Conservation (phyloP, 2,888 invertebrate species). For the Cosmia trapezina region DNA sequence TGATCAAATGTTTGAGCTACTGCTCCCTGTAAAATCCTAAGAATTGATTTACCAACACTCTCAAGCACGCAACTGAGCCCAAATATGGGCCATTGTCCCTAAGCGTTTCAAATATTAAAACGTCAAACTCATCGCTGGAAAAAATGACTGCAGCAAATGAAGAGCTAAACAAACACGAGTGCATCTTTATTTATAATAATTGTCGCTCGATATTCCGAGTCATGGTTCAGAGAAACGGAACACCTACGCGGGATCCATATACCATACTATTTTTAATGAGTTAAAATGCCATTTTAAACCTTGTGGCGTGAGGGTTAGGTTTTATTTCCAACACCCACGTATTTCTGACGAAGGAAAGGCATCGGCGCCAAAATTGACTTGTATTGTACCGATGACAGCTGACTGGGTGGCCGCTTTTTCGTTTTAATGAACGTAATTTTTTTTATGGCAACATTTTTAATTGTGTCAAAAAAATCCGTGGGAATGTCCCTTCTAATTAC, state of each 20-base stretch:
- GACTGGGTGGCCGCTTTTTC: slow-evolving; percentile 84
- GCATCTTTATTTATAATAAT: slow-evolving; percentile 88
- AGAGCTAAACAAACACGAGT: slow-evolving; percentile 88
- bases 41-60: slow-evolving; percentile 56
- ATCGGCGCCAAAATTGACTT: slow-evolving; percentile 87
- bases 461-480: slow-evolving; percentile 14
- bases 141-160: slow-evolving; percentile 86
- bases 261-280: slow-evolving; percentile 58
- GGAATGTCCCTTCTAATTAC: slow-evolving; percentile 18
- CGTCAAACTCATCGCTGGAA: slow-evolving; percentile 68
- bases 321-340: slow-evolving; percentile 41
- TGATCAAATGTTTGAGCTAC: slow-evolving; percentile 44
- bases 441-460: slow-evolving; percentile 21
- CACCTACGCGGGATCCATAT: slow-evolving; percentile 82
- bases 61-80: slow-evolving; percentile 53
- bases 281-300: slow-evolving; percentile 62
- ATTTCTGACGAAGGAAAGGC: slow-evolving; percentile 55
- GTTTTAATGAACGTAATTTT: slow-evolving; percentile 68
- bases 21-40: slow-evolving; percentile 52
- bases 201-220: slow-evolving; percentile 82
- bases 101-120: slow-evolving; percentile 62
- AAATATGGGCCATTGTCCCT: slow-evolving; percentile 50
- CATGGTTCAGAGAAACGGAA: slow-evolving; percentile 87
- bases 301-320: slow-evolving; percentile 49
- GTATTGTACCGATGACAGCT: slow-evolving; percentile 84